These are phyloP conservation scores for Miichthys miiuy DNA, from an alignment of 2,797 vertebrate species.

Conservation along the genomic window DNA sequence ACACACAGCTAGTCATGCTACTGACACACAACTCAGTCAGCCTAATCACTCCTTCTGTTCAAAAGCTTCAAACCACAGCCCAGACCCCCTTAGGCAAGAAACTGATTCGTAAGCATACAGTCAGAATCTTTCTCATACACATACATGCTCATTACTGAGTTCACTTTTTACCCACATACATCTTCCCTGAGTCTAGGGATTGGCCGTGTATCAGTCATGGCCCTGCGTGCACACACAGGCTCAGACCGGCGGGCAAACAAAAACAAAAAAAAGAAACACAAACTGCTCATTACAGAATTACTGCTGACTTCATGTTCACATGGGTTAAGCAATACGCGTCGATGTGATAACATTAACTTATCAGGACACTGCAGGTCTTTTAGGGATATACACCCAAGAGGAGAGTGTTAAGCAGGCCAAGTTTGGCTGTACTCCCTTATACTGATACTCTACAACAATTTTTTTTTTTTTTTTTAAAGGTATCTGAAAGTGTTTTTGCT, in stretches of 20 bases:
- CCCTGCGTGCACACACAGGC: conserved; percentile 68
- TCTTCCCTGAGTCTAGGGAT: conserved; percentile 57
- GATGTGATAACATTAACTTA: conserved; percentile 29
- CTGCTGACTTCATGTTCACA: conserved; percentile 44
- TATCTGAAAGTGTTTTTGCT: conserved; percentile 48
- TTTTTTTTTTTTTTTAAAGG: too few species aligned
- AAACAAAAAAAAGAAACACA: conserved; percentile 58
- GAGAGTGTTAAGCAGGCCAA: conserved; percentile 17
- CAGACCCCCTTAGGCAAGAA: conserved; percentile 66
- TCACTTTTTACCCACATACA: conserved; percentile 69
- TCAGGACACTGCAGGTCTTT: conserved; percentile 22
- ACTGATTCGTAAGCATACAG: conserved; percentile 49
- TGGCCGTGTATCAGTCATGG: conserved; percentile 62
- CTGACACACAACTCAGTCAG: conserved; percentile 68
- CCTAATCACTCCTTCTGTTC: conserved; percentile 72
- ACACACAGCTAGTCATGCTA: conserved; percentile 71
- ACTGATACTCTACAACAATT: conserved; percentile 34
- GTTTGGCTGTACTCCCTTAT: neutral
- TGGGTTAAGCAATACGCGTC: conserved; percentile 9
- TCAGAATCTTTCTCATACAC: conserved; percentile 58
- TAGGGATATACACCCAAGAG: conserved; percentile 19
- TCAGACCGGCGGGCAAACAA: conserved; percentile 56
- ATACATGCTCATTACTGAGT: conserved; percentile 59
- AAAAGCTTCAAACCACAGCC: conserved; percentile 72
- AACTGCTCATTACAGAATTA: conserved; percentile 52